Evolutionary conservation across 2,797 vertebrate species (phyloP).

Genomic region (Pterois miles): DNA sequence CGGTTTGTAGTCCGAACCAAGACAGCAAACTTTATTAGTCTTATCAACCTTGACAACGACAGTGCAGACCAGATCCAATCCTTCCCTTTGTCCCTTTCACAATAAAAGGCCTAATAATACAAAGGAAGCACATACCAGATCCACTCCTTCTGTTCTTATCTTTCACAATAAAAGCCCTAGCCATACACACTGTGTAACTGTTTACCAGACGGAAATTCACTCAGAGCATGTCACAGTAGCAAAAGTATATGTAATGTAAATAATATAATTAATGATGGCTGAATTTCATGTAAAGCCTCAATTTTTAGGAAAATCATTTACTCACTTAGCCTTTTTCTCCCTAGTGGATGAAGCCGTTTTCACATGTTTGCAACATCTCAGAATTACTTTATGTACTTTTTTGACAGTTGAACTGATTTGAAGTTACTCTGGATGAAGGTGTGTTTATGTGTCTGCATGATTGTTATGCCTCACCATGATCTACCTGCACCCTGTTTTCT

Average conservation of each 20-base stretch:
- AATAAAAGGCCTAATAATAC: no score
- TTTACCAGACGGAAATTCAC: no score
- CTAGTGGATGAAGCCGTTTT: not conserved
- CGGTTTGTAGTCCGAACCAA: no score
- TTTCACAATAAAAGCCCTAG: no score
- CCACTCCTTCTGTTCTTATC: no score
- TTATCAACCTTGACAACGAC: no score
- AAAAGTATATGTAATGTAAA: not conserved
- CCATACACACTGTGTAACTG: no score
- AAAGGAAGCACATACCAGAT: no score
- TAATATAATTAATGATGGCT: not conserved
- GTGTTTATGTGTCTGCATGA: not conserved
- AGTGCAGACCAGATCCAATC: no score
- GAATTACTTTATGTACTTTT: not conserved
- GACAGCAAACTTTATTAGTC: no score
- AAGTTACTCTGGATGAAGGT: not conserved
- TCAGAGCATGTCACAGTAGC: not conserved
- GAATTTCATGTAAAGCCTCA: not conserved
- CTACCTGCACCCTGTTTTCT: not conserved
- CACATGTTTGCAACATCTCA: not conserved
- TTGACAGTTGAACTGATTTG: not conserved
- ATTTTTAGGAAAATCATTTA: not conserved
- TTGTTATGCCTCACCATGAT: not conserved
- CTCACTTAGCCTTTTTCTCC: no score
- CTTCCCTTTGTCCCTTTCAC: no score